phyloP scores from a whole-genome alignment of 2,888 invertebrate species.

The Scotopteryx bipunctaria region DNA sequence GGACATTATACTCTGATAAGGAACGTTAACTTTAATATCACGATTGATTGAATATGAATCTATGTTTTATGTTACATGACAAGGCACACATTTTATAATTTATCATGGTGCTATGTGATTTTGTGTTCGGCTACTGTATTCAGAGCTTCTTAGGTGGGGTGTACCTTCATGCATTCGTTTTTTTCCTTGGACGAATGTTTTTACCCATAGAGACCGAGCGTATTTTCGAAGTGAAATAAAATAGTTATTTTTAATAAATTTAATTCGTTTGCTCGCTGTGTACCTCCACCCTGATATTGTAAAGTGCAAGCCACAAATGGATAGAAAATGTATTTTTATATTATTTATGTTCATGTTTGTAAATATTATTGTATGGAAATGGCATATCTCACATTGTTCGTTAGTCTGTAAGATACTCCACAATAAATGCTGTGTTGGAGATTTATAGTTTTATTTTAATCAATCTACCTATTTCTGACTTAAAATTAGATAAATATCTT shows the following conservation, averaged over 20 bases:
- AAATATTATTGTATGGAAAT: conserved; percentile 74
- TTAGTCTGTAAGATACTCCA: conserved; percentile 69
- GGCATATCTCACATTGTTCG: conserved; percentile 81
- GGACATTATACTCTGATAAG: too few species aligned
- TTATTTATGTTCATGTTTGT: conserved; percentile 80
- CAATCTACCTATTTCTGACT: too few species aligned
- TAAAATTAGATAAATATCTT: neutral
- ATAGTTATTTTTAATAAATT: conserved; percentile 9
- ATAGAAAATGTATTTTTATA: conserved; percentile 76
- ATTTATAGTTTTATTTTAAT: conserved; percentile 58
- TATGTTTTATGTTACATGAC: too few species aligned
- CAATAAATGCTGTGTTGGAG: conserved; percentile 73
- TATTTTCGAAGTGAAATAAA: neutral
- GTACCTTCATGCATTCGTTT: neutral
- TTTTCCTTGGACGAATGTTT: neutral
- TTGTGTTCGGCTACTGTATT: conserved; percentile 57
- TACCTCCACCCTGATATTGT: conserved; percentile 15
- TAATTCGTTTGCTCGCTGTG: conserved; percentile 34
- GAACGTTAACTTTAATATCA: too few species aligned
- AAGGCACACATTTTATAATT: conserved; percentile 15
- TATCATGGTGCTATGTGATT: conserved; percentile 58
- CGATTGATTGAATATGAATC: neutral
- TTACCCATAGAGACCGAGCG: neutral
- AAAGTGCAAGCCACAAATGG: conserved; percentile 38
- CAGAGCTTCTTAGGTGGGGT: conserved; percentile 5